Conservation (phyloP, 2,888 invertebrate genomes). For the Therioaphis trifolii region DNA sequence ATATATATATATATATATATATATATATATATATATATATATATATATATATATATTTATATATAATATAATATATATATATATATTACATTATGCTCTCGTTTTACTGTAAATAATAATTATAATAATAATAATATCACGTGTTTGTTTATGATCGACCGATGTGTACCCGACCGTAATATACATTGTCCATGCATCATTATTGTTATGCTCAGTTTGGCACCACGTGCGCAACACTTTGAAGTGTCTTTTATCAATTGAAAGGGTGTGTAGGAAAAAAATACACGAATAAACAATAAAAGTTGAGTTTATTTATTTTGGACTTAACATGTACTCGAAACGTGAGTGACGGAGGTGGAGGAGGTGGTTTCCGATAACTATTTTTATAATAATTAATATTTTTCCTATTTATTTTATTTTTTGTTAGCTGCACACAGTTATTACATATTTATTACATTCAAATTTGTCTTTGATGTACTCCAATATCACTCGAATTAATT, state of each 20-base stretch:
- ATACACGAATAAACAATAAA: slow-evolving; percentile 19
- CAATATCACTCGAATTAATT: no score
- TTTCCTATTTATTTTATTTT: no score
- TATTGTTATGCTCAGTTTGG: slow-evolving; percentile 33
- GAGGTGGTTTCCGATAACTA: neutral
- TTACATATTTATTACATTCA: no score
- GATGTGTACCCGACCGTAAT: slow-evolving; percentile 13
- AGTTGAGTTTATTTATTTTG: slow-evolving; percentile 8
- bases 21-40: neutral
- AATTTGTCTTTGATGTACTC: no score
- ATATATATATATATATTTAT: neutral
- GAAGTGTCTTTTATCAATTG: slow-evolving; percentile 8
- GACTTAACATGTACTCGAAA: neutral
- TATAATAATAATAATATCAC: neutral
- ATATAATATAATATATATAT: no score
- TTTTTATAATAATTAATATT: neutral
- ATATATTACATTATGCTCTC: neutral
- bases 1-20: neutral
- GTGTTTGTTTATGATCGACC: slow-evolving; percentile 29
- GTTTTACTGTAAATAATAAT: slow-evolving; percentile 6
- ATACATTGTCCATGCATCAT: slow-evolving; percentile 2
- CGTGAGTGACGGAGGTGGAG: no score
- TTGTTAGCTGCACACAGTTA: no score
- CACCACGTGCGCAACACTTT: slow-evolving; percentile 22
- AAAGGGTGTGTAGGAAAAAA: neutral